Base-by-base conservation (phyloP, 2,797 vertebrate species). In the Oophaga sylvatica region DNA sequence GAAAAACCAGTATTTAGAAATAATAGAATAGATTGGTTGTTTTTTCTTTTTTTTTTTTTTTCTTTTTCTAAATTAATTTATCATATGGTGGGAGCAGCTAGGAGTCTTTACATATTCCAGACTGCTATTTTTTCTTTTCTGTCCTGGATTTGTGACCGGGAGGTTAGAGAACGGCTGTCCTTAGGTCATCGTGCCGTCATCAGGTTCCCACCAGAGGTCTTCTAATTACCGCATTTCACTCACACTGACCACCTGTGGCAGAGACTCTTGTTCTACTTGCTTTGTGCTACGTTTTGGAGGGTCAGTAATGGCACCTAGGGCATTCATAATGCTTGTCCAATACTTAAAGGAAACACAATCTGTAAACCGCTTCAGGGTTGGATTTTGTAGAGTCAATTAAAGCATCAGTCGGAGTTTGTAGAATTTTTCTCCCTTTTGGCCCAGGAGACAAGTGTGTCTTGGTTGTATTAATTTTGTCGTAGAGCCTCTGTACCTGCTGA, bases 241-340 rank as follows among this genome's bases (percentile, higher is more conserved):
- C 35, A 6, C 53, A 53, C 29, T 20, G 67, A 80, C 48, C 80
- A 87, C 71, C 70, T 78, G 71, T 67, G 70, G 80, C 82, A 57
- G 82, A 76, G 85, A 35, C 41, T 4, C 31, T 56, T 68, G 73
- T 85, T 65, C 16, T 56, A 22, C 41, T 31, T 79, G 48, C 67
- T 71, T 83, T 85, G 84, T 82, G n/a, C n/a, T 77, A 19, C n/a
- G 9, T n/a, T 85, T 22, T 63, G 41, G 16, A 20, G 20, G 80
- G 71, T 77, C 80, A 76, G 79, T 48, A n/a, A 56, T 77, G 78
- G 80, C 29, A 57, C 59, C 70, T 29, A 45, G 41, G 80, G 86
- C 80, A 10, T 15, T 82, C 70, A 82, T 77, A 82, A 76, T 12
- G 57, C 31, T 63, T 5, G 26, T 68, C 63, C 17, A 16, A 8